A percentile compares a stretch with the other conserved stretches of the same genome.
Evolutionary conservation across 2,113 vertebrate genomes (phyloP).

Genomic region (Triplophysa siluroides): DNA sequence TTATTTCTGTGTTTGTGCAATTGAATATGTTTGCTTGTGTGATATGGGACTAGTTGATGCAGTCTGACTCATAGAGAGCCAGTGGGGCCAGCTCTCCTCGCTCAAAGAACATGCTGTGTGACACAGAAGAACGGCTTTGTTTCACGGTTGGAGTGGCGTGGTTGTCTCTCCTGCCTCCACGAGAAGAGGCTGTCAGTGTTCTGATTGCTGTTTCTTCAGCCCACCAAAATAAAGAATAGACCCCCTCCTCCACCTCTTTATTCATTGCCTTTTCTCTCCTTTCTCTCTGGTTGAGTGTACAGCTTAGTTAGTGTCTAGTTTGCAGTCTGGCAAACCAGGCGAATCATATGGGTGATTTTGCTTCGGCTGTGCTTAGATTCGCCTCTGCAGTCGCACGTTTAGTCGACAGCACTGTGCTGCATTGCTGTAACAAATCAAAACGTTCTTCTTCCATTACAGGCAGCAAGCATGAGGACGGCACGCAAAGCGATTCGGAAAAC

Average conservation of each 20-base stretch:
- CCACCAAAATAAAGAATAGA: constrained; percentile 32
- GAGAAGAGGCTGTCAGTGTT: constrained; percentile 44
- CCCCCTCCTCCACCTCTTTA: constrained; percentile 18
- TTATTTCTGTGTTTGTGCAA: background rate
- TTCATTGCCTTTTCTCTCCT: constrained; percentile 19
- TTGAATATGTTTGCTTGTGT: constrained; percentile 44
- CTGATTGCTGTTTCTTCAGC: constrained; percentile 41
- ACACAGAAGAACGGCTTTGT: constrained; percentile 70
- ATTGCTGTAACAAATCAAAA: constrained; percentile 3
- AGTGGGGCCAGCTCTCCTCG: constrained; percentile 59
- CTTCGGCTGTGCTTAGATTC: constrained; percentile 25
- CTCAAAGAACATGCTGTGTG: constrained; percentile 69
- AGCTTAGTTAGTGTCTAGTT: background rate
- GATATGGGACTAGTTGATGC: constrained; percentile 44
- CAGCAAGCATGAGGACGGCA: constrained; percentile 97
- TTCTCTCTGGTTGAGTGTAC: background rate
- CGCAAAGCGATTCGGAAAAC: constrained; percentile 97
- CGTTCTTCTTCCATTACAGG: constrained; percentile 69
- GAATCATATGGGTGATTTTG: constrained; percentile 6
- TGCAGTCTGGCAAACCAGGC: constrained; percentile 10
- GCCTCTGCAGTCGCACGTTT: background rate
- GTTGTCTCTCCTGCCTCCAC: constrained; percentile 34
- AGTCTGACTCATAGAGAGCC: constrained; percentile 67
- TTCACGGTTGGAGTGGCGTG: constrained; percentile 42
- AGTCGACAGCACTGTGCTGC: background rate